Conservation (phyloP, 2,888 invertebrate genomes). For the Drosophila glabriapex region DNA sequence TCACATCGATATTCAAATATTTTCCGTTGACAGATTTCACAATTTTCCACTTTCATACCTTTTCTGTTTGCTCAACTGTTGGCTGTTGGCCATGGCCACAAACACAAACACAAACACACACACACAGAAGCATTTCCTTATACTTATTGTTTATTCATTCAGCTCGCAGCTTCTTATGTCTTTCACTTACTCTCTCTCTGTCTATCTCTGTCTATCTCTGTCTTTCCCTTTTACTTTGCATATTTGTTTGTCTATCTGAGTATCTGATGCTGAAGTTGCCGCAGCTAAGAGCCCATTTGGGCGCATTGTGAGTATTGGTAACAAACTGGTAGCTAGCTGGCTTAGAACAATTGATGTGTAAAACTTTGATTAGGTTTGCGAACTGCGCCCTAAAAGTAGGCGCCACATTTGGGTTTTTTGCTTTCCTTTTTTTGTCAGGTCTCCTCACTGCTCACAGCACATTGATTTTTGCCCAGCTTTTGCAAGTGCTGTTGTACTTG, state of each 20-base stretch:
- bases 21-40: slow-evolving; percentile 78
- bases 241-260: slow-evolving; percentile 4
- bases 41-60: slow-evolving; percentile 79
- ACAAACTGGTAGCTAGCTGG: slow-evolving; percentile 32
- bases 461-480: slow-evolving; percentile 23
- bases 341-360: slow-evolving; percentile 72
- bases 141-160: slow-evolving; percentile 72
- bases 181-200: not conserved
- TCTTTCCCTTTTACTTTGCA: slow-evolving; percentile 5
- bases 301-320: slow-evolving; percentile 4
- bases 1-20: slow-evolving; percentile 74
- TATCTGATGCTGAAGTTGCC: slow-evolving; percentile 20
- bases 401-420: slow-evolving; percentile 12
- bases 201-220: not conserved
- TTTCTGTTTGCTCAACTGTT: slow-evolving; percentile 51
- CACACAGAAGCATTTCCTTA: slow-evolving; percentile 49
- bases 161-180: slow-evolving; percentile 48
- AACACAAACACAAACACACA: slow-evolving; percentile 8
- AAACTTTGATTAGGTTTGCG: slow-evolving; percentile 73
- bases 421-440: not conserved
- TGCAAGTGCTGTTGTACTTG: not conserved
- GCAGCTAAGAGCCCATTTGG: slow-evolving; percentile 31
- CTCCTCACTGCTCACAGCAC: slow-evolving; percentile 18
- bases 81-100: slow-evolving; percentile 52
- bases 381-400: slow-evolving; percentile 45